phyloP scores from a whole-genome alignment of 2,113 vertebrate genomes.

The Empidonax traillii region DNA sequence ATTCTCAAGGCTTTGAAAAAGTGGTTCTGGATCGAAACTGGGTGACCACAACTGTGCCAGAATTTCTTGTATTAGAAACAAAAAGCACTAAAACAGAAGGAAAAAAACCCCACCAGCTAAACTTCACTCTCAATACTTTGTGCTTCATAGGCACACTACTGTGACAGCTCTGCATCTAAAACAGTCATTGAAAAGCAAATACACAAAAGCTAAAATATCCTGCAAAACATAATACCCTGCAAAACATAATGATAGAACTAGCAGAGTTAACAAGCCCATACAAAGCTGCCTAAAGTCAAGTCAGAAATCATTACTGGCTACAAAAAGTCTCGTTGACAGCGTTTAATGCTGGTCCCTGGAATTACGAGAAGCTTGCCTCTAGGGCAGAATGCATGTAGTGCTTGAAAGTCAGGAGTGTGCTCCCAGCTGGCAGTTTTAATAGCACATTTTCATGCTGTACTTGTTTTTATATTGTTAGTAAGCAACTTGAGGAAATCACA shows the following conservation, averaged over 20 bases:
- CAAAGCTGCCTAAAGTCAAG: slow-evolving; percentile 32
- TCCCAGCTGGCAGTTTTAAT: slow-evolving; percentile 53
- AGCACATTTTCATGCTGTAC: background rate
- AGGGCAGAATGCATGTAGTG: slow-evolving; percentile 6
- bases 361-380: slow-evolving; percentile 1
- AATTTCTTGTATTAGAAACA: background rate
- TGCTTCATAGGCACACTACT: background rate
- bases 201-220: background rate
- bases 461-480: background rate
- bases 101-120: background rate
- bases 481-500: slow-evolving; percentile 52
- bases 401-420: background rate
- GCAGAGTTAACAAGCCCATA: slow-evolving; percentile 11
- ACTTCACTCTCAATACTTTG: background rate
- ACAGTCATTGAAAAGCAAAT: background rate
- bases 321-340: slow-evolving; percentile 43
- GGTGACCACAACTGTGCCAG: background rate
- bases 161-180: background rate
- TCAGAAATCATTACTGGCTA: slow-evolving; percentile 48
- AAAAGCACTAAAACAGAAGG: background rate
- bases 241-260: background rate
- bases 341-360: slow-evolving; percentile 21
- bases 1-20: background rate
- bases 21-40: background rate
- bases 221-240: background rate